Conservation (phyloP, 2,113 vertebrate species). For the Murina feae region DNA sequence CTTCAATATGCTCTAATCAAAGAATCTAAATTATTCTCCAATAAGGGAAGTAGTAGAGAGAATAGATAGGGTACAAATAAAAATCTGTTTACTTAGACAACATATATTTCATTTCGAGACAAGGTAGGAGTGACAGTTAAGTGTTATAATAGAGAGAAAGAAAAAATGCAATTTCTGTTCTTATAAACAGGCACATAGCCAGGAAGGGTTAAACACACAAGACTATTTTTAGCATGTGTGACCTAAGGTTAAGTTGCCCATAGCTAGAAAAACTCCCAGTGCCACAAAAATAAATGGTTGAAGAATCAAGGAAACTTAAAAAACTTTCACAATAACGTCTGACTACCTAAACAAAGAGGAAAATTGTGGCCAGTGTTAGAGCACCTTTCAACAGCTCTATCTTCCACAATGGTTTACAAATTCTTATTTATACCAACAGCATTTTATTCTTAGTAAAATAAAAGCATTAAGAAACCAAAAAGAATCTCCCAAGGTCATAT, state of each 20-base stretch:
- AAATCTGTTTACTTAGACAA: neutral
- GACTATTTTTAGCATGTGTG: conserved; percentile 7
- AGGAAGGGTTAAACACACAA: neutral
- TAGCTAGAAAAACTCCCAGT: neutral
- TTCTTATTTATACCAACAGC: neutral
- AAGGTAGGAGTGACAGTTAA: neutral
- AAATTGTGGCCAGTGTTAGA: neutral
- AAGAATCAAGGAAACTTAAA: conserved; percentile 29
- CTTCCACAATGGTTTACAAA: conserved; percentile 13
- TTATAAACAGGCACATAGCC: neutral
- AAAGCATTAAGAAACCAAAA: conserved; percentile 24
- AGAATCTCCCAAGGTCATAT: neutral
- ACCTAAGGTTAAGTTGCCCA: conserved; percentile 12
- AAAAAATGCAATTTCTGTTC: neutral
- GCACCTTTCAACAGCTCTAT: neutral
- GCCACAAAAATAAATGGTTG: conserved; percentile 6
- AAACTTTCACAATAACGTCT: neutral
- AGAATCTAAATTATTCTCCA: conserved; percentile 11
- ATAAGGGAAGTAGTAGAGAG: neutral
- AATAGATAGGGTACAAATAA: neutral
- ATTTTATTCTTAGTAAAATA: conserved; percentile 24
- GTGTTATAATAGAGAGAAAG: neutral
- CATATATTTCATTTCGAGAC: neutral
- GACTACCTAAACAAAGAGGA: conserved; percentile 5
- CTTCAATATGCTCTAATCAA: conserved; percentile 18